Base-by-base conservation (phyloP, 1,140 invertebrate species). In the Dinothrombium tinctorium region DNA sequence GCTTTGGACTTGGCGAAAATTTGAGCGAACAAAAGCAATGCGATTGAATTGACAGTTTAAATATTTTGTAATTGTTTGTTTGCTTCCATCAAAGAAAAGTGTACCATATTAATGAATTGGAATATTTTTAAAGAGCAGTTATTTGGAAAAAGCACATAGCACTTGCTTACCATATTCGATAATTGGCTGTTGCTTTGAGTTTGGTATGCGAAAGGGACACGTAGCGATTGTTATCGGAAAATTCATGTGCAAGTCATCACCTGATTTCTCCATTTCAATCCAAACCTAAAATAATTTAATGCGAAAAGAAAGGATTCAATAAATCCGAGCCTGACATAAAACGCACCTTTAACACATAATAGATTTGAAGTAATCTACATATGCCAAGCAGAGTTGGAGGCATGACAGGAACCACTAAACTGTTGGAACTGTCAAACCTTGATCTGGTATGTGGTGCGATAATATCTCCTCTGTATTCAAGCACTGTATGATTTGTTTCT, bases 181-280 rank as follows among this genome's bases (percentile, higher is more conserved):
- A 47, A 57, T 64, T 44, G 67, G 72, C 46, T 68, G 65, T 47
- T 65, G 62, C 42, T 63, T 63, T 22, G 70, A 68, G 54, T 78
- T 78, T 1, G 73, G 73, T 53, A 77, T 75, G 50, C 75, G 60
- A 56, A 76, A 79, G 23, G 74, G 73, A 48, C 77, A 69, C 12
- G 76, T 80, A 19, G 72, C 76, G 49, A 82, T 72, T 41, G 74
- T 78, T 32, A 82, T 65, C n/a, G 77, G 77, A 50, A 79, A 77
- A 51, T 73, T 71, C 57, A 81, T 69, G 50, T 73, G 65, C 33
- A 81, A 63, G 49, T 73, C 67, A 50, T 80, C 74, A 23, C 71
- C 69, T 28, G 72, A 71, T 51, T 73, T 72, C 50, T 73, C 71
- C 55, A 72, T 66, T 49, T 72, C 66, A 36, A 77, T 59, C 56